Percentiles rank a stretch among this genome's conserved stretches.
Evolutionary conservation across 2,888 invertebrate species (phyloP).

Genomic region (Stenchaetothrips biformis): DNA sequence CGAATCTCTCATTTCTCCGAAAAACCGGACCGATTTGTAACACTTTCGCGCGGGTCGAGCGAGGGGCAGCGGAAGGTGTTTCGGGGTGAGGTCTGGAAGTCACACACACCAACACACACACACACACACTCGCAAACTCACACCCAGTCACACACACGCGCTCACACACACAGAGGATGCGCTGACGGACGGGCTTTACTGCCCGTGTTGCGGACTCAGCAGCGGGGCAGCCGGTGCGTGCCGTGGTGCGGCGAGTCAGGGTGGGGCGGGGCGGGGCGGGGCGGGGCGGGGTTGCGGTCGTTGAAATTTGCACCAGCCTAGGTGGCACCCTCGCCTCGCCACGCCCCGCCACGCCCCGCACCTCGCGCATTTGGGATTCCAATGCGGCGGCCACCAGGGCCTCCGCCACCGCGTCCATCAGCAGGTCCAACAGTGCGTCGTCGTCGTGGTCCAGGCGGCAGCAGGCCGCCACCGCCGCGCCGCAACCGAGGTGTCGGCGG

Average conservation of each 20-base stretch:
- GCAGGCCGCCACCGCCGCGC: background rate
- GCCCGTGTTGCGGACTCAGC: slow-evolving; percentile 6
- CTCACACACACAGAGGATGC: too few relatives aligned
- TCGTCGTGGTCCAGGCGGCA: too few relatives aligned
- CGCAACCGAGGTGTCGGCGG: background rate
- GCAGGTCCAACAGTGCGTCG: too few relatives aligned
- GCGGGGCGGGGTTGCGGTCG: background rate
- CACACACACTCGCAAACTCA: too few relatives aligned
- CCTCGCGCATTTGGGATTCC: slow-evolving; percentile 11
- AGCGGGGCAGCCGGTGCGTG: background rate
- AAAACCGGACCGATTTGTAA: too few relatives aligned
- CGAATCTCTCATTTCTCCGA: too few relatives aligned
- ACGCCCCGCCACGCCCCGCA: background rate
- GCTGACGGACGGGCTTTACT: background rate
- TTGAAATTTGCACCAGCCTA: background rate
- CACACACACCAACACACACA: too few relatives aligned
- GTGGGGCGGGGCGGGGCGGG: background rate
- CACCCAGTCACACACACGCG: too few relatives aligned
- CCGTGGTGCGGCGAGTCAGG: background rate
- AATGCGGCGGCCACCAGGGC: background rate
- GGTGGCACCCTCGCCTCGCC: background rate
- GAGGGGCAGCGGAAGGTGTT: too few relatives aligned
- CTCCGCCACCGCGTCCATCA: background rate
- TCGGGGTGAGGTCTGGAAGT: too few relatives aligned
- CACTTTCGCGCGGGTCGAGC: too few relatives aligned